phyloP scores from a whole-genome alignment of 2,797 vertebrate species.

The Rousettus madagascariensis region DNA sequence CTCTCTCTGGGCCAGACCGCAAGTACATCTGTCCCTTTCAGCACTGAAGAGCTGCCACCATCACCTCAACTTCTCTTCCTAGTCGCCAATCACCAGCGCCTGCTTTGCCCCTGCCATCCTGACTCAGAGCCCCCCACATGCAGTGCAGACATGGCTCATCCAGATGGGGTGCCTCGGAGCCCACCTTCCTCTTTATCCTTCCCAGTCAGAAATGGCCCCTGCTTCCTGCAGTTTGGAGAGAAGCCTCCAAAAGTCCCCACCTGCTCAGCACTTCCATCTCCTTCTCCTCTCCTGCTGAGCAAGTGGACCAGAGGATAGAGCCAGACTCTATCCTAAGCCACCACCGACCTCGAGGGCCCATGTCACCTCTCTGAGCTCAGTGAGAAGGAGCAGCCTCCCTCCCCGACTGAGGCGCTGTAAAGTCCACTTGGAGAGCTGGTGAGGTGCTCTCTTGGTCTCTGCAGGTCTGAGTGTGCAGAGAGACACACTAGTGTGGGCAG shows the following conservation, averaged over 20 bases:
- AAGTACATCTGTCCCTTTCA: not conserved
- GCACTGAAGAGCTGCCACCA: not conserved
- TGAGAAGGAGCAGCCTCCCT: not conserved
- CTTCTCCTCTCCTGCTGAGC: not conserved
- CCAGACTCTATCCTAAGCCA: not conserved
- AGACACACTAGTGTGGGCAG: not conserved
- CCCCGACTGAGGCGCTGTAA: rapidly evolving
- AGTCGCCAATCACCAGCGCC: rapidly evolving
- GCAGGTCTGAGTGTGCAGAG: rapidly evolving
- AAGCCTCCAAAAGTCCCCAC: not conserved
- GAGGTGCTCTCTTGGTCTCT: not conserved
- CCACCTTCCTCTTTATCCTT: not conserved
- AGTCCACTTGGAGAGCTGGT: not conserved
- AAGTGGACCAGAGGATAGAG: not conserved
- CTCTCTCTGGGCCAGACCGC: rapidly evolving
- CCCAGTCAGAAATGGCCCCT: rapidly evolving
- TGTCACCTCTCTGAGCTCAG: not conserved
- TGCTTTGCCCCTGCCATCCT: not conserved
- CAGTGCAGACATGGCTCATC: rapidly evolving
- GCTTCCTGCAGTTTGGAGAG: not conserved
- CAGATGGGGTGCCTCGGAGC: not conserved
- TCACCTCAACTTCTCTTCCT: rapidly evolving
- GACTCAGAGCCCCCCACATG: rapidly evolving
- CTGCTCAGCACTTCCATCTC: not conserved
- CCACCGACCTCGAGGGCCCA: not conserved